Conservation (phyloP, 1,140 invertebrate genomes). For the Psix sp. region DNA sequence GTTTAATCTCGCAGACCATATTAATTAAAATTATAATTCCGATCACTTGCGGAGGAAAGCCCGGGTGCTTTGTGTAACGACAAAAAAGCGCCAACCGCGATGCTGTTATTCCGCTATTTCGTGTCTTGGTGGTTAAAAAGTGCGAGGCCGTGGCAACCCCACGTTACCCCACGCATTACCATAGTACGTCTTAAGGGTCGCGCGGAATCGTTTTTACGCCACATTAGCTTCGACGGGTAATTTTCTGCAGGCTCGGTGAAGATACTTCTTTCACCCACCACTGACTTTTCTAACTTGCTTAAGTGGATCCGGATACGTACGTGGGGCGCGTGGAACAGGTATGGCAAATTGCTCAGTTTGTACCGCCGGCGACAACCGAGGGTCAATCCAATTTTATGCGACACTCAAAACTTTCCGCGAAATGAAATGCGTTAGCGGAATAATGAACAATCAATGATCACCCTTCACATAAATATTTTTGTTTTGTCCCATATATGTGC, state of each 20-base stretch:
- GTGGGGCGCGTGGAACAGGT: conserved; percentile 46
- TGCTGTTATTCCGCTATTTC: conserved; percentile 15
- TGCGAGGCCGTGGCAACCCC: neutral
- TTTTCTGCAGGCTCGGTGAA: conserved; percentile 51
- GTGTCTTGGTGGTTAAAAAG: conserved; percentile 28
- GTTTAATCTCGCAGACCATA: conserved; percentile 23
- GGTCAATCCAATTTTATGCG: conserved; percentile 59
- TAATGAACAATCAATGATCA: conserved; percentile 36
- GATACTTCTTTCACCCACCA: conserved; percentile 57
- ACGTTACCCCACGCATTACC: conserved; percentile 32
- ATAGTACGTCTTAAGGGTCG: conserved; percentile 54
- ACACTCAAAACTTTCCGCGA: conserved; percentile 53
- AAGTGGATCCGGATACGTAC: conserved; percentile 56
- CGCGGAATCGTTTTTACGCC: conserved; percentile 58
- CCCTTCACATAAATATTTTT: too few relatives aligned
- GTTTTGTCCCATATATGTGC: too few relatives aligned
- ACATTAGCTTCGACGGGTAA: conserved; percentile 59
- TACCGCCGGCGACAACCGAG: conserved; percentile 41
- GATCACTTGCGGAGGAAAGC: conserved; percentile 10
- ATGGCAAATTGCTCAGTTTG: conserved; percentile 50
- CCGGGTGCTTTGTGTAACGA: conserved; percentile 2
- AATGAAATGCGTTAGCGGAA: conserved; percentile 51
- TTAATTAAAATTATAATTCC: conserved; percentile 43
- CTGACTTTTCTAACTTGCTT: conserved; percentile 61
- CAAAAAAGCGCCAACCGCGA: conserved; percentile 11